A percentile compares a stretch with the other conserved stretches of the same genome.
Evolutionary conservation across 2,113 vertebrate genomes (phyloP).

Genomic region (Pterophyllum scalare): DNA sequence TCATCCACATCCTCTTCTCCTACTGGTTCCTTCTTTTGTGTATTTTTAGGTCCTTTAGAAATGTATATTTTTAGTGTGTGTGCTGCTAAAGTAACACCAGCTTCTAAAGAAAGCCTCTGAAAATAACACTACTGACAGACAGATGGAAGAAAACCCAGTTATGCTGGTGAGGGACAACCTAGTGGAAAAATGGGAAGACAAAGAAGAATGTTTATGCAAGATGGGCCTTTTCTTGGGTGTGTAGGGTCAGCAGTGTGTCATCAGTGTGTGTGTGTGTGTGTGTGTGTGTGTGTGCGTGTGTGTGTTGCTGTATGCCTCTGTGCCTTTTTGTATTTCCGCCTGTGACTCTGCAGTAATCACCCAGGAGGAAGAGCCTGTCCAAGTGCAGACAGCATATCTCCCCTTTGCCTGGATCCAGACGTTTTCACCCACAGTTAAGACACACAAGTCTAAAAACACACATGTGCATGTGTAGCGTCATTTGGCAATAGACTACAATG

Average conservation of each 20-base stretch:
- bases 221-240: slow-evolving; percentile 64
- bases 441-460: slow-evolving; percentile 25
- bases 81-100: slow-evolving; percentile 23
- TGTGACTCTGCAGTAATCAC: slow-evolving; percentile 71
- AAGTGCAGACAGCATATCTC: slow-evolving; percentile 73
- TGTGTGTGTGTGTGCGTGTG: slow-evolving; percentile 26
- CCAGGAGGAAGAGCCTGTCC: slow-evolving; percentile 68
- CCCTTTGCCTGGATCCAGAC: slow-evolving; percentile 55
- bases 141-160: slow-evolving; percentile 44
- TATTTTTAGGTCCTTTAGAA: slow-evolving; percentile 57
- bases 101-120: slow-evolving; percentile 47
- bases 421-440: slow-evolving; percentile 36
- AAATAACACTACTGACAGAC: slow-evolving; percentile 62
- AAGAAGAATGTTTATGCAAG: slow-evolving; percentile 71
- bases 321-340: slow-evolving; percentile 57
- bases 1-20: slow-evolving; percentile 48
- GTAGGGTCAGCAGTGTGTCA: slow-evolving; percentile 54
- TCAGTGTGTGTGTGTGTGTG: slow-evolving; percentile 36
- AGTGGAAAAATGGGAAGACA: slow-evolving; percentile 59
- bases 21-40: slow-evolving; percentile 44
- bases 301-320: slow-evolving; percentile 13
- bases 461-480: background rate
- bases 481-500: slow-evolving; percentile 25
- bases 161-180: slow-evolving; percentile 27
- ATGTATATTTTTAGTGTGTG: slow-evolving; percentile 57